These are phyloP conservation scores for Eumaeus atala DNA, from an alignment of 1,140 invertebrate genomes.

Conservation along the genomic window DNA sequence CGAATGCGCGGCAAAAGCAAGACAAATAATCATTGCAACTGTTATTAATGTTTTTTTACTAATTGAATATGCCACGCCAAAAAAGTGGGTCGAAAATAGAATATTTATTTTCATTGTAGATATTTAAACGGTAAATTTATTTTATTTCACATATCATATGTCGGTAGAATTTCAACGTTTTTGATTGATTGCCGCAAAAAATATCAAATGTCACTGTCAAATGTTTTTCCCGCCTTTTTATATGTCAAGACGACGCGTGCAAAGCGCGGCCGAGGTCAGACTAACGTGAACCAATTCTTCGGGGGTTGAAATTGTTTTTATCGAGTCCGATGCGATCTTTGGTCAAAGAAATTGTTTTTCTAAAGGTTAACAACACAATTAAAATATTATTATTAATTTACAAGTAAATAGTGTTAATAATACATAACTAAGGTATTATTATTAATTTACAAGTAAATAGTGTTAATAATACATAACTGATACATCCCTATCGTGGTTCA, in stretches of 20 bases:
- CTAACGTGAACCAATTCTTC: conserved; percentile 55
- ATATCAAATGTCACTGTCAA: conserved; percentile 33
- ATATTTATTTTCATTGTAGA: background rate
- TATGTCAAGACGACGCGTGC: conserved; percentile 36
- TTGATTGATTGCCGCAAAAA: conserved; percentile 18
- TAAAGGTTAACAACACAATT: conserved; percentile 5
- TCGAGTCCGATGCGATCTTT: conserved; percentile 42
- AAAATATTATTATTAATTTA: too few relatives aligned
- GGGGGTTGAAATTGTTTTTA: conserved; percentile 42
- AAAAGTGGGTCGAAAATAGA: background rate
- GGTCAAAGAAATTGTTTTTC: conserved; percentile 23
- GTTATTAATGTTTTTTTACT: too few relatives aligned
- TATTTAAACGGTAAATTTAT: background rate
- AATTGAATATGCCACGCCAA: background rate
- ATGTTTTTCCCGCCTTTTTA: conserved; percentile 43
- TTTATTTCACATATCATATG: background rate
- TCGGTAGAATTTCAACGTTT: conserved; percentile 3
- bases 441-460: too few relatives aligned
- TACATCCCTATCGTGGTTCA: too few relatives aligned
- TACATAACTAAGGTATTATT: too few relatives aligned
- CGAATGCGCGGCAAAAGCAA: too few relatives aligned
- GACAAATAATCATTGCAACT: too few relatives aligned
- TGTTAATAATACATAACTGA: background rate
- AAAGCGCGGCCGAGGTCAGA: conserved; percentile 39
- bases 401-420: too few relatives aligned